These are phyloP conservation scores for Plestiodon gilberti DNA, from an alignment of 2,113 vertebrate genomes.

Conservation along the genomic window DNA sequence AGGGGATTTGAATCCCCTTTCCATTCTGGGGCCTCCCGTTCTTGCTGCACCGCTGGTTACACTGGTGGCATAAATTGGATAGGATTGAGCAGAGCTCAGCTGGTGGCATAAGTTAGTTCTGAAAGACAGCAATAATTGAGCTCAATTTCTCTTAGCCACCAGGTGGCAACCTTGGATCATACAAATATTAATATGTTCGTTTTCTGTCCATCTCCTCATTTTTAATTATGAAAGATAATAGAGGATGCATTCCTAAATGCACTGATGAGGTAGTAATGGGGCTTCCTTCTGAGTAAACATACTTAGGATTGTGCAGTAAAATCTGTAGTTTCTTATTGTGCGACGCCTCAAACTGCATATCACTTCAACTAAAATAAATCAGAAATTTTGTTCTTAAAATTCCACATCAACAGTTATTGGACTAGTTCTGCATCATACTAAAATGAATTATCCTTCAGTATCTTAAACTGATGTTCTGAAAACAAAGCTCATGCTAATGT, in stretches of 20 bases:
- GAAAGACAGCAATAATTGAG: not conserved
- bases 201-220: rapidly evolving
- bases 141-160: not conserved
- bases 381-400: not conserved
- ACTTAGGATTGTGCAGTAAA: not conserved
- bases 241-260: too few relatives aligned
- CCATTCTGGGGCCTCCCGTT: too few relatives aligned
- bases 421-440: not conserved
- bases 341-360: not conserved
- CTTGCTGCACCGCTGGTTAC: too few relatives aligned
- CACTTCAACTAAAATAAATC: not conserved
- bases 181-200: not conserved
- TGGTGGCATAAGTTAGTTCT: too few relatives aligned
- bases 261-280: too few relatives aligned
- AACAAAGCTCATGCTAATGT: not conserved
- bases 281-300: rapidly evolving
- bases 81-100: too few relatives aligned
- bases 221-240: rapidly evolving
- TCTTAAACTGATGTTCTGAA: not conserved
- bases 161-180: constrained; percentile 60
- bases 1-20: too few relatives aligned
- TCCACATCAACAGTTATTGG: not conserved
- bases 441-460: not conserved
- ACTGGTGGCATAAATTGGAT: too few relatives aligned
- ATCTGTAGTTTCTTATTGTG: not conserved